Evolutionary conservation across 2,113 vertebrate species (phyloP).

Genomic region (Anguilla japonica): DNA sequence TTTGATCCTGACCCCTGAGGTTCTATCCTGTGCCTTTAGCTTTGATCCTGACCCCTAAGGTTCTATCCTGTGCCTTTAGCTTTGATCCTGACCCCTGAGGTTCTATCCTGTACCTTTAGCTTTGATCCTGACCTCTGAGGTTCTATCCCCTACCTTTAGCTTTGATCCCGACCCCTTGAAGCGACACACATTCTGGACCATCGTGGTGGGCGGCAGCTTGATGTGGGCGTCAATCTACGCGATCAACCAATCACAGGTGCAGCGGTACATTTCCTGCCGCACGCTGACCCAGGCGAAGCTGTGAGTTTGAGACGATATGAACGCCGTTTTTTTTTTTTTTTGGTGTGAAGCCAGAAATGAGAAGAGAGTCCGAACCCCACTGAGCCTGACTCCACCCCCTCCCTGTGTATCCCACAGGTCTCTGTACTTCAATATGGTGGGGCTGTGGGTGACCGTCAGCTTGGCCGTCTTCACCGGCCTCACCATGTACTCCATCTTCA

Average conservation of each 20-base stretch:
- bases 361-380: not conserved
- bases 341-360: not conserved
- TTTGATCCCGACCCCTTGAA: constrained; percentile 73
- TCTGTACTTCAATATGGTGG: constrained; percentile 74
- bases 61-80: no score
- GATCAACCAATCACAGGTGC: constrained; percentile 79
- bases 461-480: constrained; percentile 72
- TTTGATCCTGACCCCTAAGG: no score
- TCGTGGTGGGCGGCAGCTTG: constrained; percentile 69
- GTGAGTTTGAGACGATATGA: not conserved
- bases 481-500: constrained; percentile 76
- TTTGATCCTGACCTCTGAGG: constrained; percentile 29
- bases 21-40: no score
- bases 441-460: constrained; percentile 70
- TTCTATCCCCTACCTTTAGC: constrained; percentile 43
- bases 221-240: constrained; percentile 75
- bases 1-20: constrained; percentile 28
- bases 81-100: not conserved
- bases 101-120: constrained; percentile 43
- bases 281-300: constrained; percentile 65
- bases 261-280: constrained; percentile 77
- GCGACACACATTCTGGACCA: constrained; percentile 75
- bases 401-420: constrained; percentile 55
- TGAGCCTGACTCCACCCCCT: not conserved
- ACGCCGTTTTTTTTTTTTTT: not conserved